Evolutionary conservation across 2,888 invertebrate genomes (phyloP).

Genomic region (Campoletis raptor): DNA sequence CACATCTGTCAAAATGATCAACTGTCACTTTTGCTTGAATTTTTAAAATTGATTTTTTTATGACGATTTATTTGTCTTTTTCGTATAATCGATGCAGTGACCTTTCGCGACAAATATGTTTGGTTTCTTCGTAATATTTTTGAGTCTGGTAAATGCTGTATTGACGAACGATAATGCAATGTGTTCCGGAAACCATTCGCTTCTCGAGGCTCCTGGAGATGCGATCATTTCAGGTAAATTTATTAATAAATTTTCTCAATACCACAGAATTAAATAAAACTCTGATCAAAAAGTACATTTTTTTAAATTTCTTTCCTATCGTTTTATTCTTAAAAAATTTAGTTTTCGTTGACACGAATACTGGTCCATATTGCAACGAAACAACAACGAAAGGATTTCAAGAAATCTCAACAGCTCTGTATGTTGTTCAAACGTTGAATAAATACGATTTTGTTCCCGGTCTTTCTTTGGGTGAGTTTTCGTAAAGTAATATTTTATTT

Average conservation of each 20-base stretch:
- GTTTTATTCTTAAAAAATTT: not conserved
- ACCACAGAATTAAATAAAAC: not conserved
- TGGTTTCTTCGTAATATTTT: constrained; percentile 47
- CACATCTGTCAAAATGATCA: constrained; percentile 10
- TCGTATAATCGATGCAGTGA: constrained; percentile 2
- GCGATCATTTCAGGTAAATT: constrained; percentile 80
- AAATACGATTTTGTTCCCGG: constrained; percentile 83
- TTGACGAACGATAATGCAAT: constrained; percentile 70
- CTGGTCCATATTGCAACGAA: constrained; percentile 83
- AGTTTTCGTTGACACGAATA: constrained; percentile 83
- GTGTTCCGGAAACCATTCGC: constrained; percentile 78
- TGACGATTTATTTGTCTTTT: not conserved
- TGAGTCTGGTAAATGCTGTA: constrained; percentile 65
- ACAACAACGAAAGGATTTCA: constrained; percentile 82
- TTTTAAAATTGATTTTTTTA: constrained; percentile 7
- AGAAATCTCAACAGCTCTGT: constrained; percentile 83
- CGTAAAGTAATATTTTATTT: not conserved
- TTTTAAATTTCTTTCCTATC: not conserved
- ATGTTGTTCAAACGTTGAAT: constrained; percentile 83
- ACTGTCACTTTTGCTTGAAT: not conserved
- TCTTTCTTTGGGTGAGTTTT: constrained; percentile 81
- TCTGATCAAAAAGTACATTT: not conserved
- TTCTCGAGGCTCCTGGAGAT: constrained; percentile 80
- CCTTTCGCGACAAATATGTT: constrained; percentile 34
- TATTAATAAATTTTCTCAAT: not conserved